These are phyloP conservation scores for Spea multiplicata DNA, from an alignment of 2,113 vertebrate genomes.

Conservation along the genomic window DNA sequence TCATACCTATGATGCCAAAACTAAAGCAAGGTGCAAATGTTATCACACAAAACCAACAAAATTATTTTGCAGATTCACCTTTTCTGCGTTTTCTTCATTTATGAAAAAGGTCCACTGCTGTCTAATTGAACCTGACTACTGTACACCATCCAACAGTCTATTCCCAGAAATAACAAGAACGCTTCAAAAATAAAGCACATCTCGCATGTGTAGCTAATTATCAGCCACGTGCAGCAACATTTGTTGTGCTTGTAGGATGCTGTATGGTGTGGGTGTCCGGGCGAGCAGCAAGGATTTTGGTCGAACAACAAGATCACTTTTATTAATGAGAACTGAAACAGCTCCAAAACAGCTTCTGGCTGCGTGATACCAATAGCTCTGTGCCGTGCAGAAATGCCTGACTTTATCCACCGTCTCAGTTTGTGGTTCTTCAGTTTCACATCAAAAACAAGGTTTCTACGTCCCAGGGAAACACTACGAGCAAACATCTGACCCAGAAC, in stretches of 20 bases:
- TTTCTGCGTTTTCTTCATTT: too few relatives aligned
- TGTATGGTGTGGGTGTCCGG: constrained; percentile 35
- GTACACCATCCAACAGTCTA: neutral
- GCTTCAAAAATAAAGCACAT: too few relatives aligned
- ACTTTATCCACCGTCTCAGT: constrained; percentile 20
- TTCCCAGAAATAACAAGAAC: neutral
- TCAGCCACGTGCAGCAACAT: constrained; percentile 27
- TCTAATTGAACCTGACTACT: too few relatives aligned
- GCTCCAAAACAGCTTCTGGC: constrained; percentile 29
- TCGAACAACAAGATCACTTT: constrained; percentile 49
- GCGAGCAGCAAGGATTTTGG: constrained; percentile 40
- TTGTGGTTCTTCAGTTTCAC: constrained; percentile 38
- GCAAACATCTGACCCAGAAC: constrained; percentile 37
- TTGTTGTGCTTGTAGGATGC: constrained; percentile 33
- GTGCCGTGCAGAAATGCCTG: constrained; percentile 12
- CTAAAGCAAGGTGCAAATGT: too few relatives aligned
- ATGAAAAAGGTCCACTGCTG: too few relatives aligned
- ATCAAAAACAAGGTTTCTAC: constrained; percentile 27
- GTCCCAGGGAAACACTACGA: constrained; percentile 19
- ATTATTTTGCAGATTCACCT: too few relatives aligned
- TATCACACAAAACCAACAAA: too few relatives aligned
- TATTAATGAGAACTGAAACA: constrained; percentile 46
- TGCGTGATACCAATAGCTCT: constrained; percentile 9
- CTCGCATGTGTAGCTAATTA: neutral
- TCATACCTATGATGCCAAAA: too few relatives aligned